Base-by-base conservation (phyloP, 2,113 vertebrate species). In the Lathamus discolor region DNA sequence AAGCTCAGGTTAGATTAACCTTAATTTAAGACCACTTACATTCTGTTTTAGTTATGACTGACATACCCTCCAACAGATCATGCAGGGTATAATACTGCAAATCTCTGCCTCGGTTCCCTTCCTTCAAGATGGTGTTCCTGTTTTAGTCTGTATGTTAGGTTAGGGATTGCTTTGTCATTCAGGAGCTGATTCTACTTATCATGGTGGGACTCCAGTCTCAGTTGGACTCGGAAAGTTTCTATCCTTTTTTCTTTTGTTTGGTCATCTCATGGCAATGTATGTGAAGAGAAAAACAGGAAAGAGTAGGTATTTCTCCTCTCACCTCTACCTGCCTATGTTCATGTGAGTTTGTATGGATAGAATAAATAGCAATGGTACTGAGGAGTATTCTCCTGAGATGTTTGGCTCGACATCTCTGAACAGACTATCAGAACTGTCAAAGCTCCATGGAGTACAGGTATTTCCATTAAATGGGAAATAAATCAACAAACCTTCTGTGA, bases 91-190 rank as follows among this genome's bases (percentile, higher is more conserved):
- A 72, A 64, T 7, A 18, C 43, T 86, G 16, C 9, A 69, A 22
- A 76, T 20, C 31, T 59, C 51, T 92, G 27, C 24, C 16, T 92
- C 0, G 1, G 11, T 41, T 92, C 18, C 16, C 35, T 61, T 90
- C 8, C 39, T 92, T 55, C 8, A 22, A 0, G 0, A 22, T n/a
- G 23, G 12, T 55, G 18, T 15, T 72, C 39, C 33, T 54, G 27
- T 7, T 81, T 79, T 63, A 57, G 43, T 10, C 43, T 95, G 15
- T 59, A 57, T 77, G 4, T 7, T 44, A 52, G 6, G 20, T 11
- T 48, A 68, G 13, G 23, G 17, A 43, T 41, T 82, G 17, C 7
- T 55, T 82, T 95, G 57, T 43, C 43, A 19, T 52, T 72, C 61
- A 63, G 25, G 20, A 59, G 10, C 35, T 78, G 19, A 4, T 88